A percentile compares a stretch with the other conserved stretches of the same genome.
Conservation (phyloP, 1,140 invertebrate species). For the Diprion similis region DNA sequence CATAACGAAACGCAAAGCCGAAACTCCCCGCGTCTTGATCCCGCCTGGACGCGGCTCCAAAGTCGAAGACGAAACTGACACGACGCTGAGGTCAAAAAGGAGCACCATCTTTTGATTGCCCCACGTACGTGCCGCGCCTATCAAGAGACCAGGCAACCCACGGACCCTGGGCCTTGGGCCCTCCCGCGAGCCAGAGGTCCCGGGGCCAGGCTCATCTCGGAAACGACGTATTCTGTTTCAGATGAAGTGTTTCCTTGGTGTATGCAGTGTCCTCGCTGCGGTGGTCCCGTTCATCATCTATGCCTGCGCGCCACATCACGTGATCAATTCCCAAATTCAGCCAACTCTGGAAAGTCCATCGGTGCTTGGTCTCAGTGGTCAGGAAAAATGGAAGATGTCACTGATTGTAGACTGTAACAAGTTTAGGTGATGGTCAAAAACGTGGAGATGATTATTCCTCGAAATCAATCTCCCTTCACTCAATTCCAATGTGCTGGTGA, state of each 20-base stretch:
- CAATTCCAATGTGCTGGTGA: too few species aligned
- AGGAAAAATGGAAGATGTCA: too few species aligned
- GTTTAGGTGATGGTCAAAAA: too few species aligned
- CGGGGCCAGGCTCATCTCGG: slow-evolving; percentile 6
- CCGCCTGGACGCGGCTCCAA: neutral
- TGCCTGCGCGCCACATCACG: neutral
- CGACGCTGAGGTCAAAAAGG: slow-evolving; percentile 2
- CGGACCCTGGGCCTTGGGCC: neutral
- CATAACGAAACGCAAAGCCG: too few species aligned
- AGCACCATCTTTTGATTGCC: slow-evolving; percentile 7
- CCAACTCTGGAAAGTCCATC: too few species aligned
- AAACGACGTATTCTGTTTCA: slow-evolving; percentile 7
- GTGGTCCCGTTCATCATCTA: slow-evolving; percentile 1
- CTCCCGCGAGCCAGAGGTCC: slow-evolving; percentile 6
- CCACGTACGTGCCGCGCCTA: neutral
- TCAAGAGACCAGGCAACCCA: neutral
- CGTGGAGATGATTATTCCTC: too few species aligned
- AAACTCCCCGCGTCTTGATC: too few species aligned
- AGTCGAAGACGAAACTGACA: slow-evolving; percentile 1
- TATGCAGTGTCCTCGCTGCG: neutral
- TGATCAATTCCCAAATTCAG: neutral
- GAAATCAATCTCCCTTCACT: too few species aligned
- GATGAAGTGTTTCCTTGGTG: slow-evolving; percentile 7
- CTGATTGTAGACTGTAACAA: too few species aligned
- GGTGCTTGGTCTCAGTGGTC: too few species aligned